Conservation (phyloP, 2,113 vertebrate species). For the Ivindomyrus marchei region DNA sequence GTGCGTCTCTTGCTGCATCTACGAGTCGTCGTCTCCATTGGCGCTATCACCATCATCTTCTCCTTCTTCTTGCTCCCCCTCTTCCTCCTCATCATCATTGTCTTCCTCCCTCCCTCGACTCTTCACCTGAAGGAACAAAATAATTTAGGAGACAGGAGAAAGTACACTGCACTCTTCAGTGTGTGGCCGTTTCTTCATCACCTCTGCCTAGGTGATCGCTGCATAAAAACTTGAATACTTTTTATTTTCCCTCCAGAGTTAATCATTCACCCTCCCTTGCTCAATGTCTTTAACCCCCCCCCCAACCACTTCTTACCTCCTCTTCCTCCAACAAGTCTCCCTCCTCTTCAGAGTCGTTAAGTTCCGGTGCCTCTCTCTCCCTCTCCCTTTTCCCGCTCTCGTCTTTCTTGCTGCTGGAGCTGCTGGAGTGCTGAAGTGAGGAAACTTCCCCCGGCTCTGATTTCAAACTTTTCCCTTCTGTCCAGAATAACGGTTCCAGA, state of each 20-base stretch:
- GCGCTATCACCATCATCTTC: conserved; percentile 55
- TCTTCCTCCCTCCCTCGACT: conserved; percentile 56
- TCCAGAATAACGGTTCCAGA: neutral
- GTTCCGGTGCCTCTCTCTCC: conserved; percentile 55
- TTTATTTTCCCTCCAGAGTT: neutral
- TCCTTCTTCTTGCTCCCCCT: conserved; percentile 58
- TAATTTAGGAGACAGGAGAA: neutral
- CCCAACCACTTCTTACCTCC: conserved; percentile 54
- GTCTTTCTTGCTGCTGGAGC: conserved; percentile 59
- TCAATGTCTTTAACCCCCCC: neutral
- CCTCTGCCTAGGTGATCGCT: neutral
- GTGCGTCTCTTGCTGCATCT: conserved; percentile 21
- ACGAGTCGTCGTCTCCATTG: conserved; percentile 60
- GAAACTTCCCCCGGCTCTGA: conserved; percentile 56
- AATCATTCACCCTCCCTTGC: neutral
- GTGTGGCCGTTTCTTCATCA: neutral
- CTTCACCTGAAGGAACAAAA: conserved; percentile 43
- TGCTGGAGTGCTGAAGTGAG: conserved; percentile 51
- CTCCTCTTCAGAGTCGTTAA: conserved; percentile 71
- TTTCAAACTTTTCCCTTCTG: conserved; percentile 64
- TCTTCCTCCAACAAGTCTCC: conserved; percentile 50
- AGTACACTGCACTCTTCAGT: neutral
- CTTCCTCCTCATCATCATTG: conserved; percentile 68
- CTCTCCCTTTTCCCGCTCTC: conserved; percentile 63
- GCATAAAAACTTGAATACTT: neutral